Evolutionary conservation across 2,797 vertebrate genomes (phyloP), one percentile per base, ranked within the genome.

Genomic region (Onychomys leucogaster): DNA sequence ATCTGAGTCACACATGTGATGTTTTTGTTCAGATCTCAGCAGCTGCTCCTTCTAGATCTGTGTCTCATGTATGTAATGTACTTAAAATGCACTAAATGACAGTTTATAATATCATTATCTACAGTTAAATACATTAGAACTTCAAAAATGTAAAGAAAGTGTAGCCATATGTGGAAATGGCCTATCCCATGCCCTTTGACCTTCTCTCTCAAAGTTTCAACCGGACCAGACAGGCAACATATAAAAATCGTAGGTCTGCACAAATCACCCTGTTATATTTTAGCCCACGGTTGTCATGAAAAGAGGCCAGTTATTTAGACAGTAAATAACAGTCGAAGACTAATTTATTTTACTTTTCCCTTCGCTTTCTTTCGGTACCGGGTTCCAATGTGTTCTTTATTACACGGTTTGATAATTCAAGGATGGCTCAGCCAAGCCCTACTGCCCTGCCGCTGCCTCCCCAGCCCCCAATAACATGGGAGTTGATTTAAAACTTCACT

Each of bases 371-470:
- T 99, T 98, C 98, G 97, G 98, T 98, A 97, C 98, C 96, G 98
- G 98, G 98, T 97, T 98, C 98, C 99, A 99, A 99, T 99, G 98
- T 99, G 99, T 99, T 99, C 99, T 99, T 99, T 98, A 99, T 99
- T 99, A 99, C 99, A 99, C 96, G 99, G 99, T 98, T 99, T 99
- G 99, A 99, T 99, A 99, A 99, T 99, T 99, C 99, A 97, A 98
- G 98, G 98, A 99, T 99, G 98, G 89, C 76, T 95, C 97, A 37
- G 95, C 41, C 95, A 87, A 71, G 71, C 91, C 92, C 61, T 10
- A 3, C 37, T 75, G 65, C 78, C 83, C 96, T 71, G 71, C 95
- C 65, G 81, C 92, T 4, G 2, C 57, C 82, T 87, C 98, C 98
- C 98, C 99, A 98, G 98, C 98, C 98, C 98, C 98, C 98, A 98